A percentile compares a stretch with the other conserved stretches of the same genome.
phyloP scores from a whole-genome alignment of 2,797 vertebrate genomes.

The Vireo griseus region DNA sequence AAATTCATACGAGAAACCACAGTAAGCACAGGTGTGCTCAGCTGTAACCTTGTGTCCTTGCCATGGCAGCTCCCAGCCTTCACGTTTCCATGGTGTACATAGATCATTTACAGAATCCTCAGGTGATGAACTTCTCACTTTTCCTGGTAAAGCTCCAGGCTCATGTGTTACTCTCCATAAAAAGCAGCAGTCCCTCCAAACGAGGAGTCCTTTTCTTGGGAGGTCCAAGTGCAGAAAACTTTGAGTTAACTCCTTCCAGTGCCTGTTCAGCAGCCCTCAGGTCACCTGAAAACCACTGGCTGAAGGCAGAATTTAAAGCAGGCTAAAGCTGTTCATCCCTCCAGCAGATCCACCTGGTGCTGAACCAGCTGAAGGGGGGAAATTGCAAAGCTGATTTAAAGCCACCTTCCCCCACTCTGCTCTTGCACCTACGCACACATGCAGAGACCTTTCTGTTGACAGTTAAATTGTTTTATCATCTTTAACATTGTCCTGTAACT shows the following conservation, averaged over 20 bases:
- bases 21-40: neutral
- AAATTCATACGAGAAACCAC: neutral
- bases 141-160: neutral
- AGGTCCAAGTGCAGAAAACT: neutral
- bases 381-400: slow-evolving; percentile 2
- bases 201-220: neutral
- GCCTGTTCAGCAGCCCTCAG: neutral
- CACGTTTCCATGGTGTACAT: fast-evolving
- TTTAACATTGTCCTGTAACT: neutral
- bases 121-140: neutral
- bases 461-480: neutral
- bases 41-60: neutral
- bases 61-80: neutral
- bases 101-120: neutral
- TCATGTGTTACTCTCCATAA: neutral
- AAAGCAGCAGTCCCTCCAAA: neutral
- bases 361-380: neutral
- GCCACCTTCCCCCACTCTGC: neutral
- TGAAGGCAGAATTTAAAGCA: neutral
- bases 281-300: neutral
- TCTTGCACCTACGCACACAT: neutral
- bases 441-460: neutral
- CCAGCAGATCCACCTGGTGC: neutral
- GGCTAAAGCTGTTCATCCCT: slow-evolving; percentile 10
- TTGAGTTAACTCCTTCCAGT: neutral